phyloP scores from a whole-genome alignment of 2,113 vertebrate species.

The Melozone crissalis region DNA sequence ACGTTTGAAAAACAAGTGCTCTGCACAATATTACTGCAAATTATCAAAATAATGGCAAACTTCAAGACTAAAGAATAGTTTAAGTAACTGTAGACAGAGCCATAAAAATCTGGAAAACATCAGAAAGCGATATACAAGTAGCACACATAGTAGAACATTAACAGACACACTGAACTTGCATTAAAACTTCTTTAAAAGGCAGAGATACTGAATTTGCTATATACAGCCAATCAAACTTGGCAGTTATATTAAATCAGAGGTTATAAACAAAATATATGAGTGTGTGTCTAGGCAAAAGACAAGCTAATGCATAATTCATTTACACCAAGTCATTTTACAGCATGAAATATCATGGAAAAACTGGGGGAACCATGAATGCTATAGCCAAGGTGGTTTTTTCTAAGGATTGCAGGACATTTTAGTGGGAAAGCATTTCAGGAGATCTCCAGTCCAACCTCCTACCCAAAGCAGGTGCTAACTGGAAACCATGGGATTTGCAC shows the following conservation, averaged over 20 bases:
- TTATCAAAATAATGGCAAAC: not conserved
- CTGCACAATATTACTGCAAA: not conserved
- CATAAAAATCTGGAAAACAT: not conserved
- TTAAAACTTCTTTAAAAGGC: not conserved
- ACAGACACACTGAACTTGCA: not conserved
- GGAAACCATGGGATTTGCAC: not conserved
- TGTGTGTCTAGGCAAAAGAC: not conserved
- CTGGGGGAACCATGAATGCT: not conserved
- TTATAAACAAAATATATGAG: not conserved
- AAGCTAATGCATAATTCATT: not conserved
- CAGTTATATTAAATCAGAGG: not conserved
- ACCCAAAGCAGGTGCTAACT: not conserved
- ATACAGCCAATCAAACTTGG: not conserved
- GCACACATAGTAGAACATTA: not conserved
- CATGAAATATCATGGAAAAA: not conserved
- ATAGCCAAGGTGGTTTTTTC: not conserved
- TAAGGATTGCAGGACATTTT: not conserved
- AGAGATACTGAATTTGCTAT: not conserved
- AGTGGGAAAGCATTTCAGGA: no score
- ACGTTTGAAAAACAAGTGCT: fast-evolving
- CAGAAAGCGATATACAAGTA: not conserved
- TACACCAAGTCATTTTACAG: not conserved
- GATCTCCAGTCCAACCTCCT: not conserved
- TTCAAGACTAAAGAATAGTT: not conserved
- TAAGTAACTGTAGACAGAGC: not conserved